Conservation (phyloP, 2,888 invertebrate genomes). For the Parnassius mnemosyne region DNA sequence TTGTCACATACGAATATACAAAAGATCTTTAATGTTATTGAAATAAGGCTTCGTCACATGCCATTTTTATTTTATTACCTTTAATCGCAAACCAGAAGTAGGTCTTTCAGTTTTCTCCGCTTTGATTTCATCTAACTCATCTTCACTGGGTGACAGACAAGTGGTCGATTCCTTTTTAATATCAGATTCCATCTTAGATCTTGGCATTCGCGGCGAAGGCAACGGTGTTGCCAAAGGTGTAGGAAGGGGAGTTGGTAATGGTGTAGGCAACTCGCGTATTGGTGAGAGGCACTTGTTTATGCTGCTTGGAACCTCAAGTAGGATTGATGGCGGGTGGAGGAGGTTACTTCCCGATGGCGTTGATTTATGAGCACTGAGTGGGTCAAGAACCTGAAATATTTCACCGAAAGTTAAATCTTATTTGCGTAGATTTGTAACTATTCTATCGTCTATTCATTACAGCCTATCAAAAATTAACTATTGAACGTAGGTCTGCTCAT, state of each 20-base stretch:
- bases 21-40: no score
- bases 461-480: no score
- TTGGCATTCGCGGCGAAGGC: constrained; percentile 70
- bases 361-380: constrained; percentile 84
- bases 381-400: constrained; percentile 81
- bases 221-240: constrained; percentile 86
- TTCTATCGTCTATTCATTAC: no score
- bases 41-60: no score
- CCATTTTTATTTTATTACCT: constrained; percentile 44
- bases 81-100: constrained; percentile 58
- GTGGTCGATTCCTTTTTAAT: constrained; percentile 53
- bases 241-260: constrained; percentile 82
- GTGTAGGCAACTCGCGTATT: constrained; percentile 88
- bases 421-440: no score
- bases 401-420: neutral
- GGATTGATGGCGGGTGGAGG: constrained; percentile 86
- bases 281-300: constrained; percentile 90
- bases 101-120: constrained; percentile 58
- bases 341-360: constrained; percentile 77
- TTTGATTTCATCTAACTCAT: constrained; percentile 68
- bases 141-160: constrained; percentile 66
- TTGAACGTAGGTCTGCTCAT: no score
- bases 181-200: constrained; percentile 58
- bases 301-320: constrained; percentile 87
- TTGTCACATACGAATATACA: no score